Evolutionary conservation across 2,888 invertebrate species (phyloP), one percentile per base, ranked within the genome.

Genomic region (Hirtodrosophila trivittata): DNA sequence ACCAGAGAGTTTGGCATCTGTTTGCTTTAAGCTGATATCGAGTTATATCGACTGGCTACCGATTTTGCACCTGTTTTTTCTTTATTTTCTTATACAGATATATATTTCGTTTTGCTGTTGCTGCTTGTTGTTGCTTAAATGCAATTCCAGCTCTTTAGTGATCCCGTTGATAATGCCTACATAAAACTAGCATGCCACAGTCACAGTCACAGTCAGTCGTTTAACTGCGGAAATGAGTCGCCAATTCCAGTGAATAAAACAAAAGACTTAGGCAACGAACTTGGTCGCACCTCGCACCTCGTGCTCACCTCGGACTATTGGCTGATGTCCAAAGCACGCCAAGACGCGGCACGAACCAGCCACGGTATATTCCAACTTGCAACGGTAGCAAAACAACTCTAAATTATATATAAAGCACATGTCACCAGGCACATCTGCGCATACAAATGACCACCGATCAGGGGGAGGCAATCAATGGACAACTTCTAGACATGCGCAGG

Each of bases 321-420:
- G 78, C 86, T 59, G 64, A 49, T 58, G 50, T 41, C 86, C 80
- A 86, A 78, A 60, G 66, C 86, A 80, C 67, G 77, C 78, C 65
- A 80, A 28, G 43, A 64, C 81, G 47, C 58, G 75, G 77, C 85
- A 85, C 85, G 86, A 66, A 82, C 83, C 75, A 60, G 59, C 58
- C 55, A 52, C 65, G 14, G 21, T 42, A 25, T 21, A 5, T 5
- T 49, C 52, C 45, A 59, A 55, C 80, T 72, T 66, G 71, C 66
- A 71, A 62, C 80, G 62, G 74, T 66, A 66, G 69, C 84, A 69
- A 33, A 9, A 71, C 70, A 87, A 88, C 85, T 82, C 89, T 88
- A 89, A 89, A 89, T 89, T 88, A 89, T 89, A 88, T 84, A 89
- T 89, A 89, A 88, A 88, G 88, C 88, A 89, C 89, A 88, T 88